Evolutionary conservation across 2,113 vertebrate genomes (phyloP), one percentile per base, ranked within the genome.

Genomic region (Elachura formosa): DNA sequence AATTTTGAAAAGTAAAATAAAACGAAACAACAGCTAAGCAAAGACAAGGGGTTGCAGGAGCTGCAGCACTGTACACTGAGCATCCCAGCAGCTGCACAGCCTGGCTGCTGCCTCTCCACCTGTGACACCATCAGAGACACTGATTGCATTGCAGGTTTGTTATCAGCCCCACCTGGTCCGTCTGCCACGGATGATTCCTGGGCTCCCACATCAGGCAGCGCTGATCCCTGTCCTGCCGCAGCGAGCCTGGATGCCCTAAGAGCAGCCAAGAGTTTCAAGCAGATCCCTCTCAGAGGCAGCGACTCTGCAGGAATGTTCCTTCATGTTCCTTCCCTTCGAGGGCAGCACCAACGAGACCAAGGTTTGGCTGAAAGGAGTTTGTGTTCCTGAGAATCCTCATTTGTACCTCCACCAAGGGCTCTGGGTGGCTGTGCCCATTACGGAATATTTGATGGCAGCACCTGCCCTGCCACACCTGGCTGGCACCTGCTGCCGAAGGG

Each of bases 91-190:
- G 63, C 79, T n/a, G 68, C 71, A 11, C 24, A 0, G 29, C 46
- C 94, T 62, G n/a, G n/a, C n/a, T n/a, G n/a, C 77, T 40, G 62
- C 80, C 72, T 61, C 58, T 82, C 61, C 33, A 29, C 16, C 54
- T 45, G 88, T 9, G 84, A 83, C 89, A 72, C 24, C 85, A 84
- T 85, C 91, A 6, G 73, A 59, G 73, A 74, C 87, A 17, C 83
- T 84, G 93, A 94, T 73, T 93, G 91, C 76, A 76, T 84, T 90
- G 87, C 83, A 84, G 93, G 87, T 58, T 62, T 77, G 73, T 88
- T 90, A 94, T 90, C 95, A 66, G 87, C 36, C 87, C 75, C 51
- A 72, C 34, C 2, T 87, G 55, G 81, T 93, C 89, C 87, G 58
- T 95, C 85, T 87, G 85, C 67, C 38, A 4, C 2, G 25, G 96